phyloP scores from a whole-genome alignment of 2,888 invertebrate species.

The Leuctra nigra region DNA sequence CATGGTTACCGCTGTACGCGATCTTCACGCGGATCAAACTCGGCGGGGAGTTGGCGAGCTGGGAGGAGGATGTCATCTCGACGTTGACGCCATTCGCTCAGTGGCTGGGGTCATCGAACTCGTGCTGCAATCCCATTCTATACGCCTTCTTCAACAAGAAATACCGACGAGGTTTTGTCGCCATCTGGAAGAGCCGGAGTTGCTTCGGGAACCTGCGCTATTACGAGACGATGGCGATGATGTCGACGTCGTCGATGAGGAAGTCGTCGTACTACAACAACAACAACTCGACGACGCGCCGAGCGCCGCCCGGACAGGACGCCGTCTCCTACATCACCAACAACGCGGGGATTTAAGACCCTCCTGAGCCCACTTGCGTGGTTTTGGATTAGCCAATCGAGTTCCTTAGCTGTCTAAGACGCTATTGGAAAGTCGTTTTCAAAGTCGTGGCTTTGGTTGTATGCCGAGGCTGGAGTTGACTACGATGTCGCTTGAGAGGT shows the following conservation, averaged over 20 bases:
- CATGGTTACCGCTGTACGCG: conserved; percentile 88
- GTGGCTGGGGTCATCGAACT: conserved; percentile 90
- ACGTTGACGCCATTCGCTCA: conserved; percentile 83
- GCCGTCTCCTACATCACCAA: conserved; percentile 60
- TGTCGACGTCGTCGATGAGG: conserved; percentile 70
- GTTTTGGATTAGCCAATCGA: conserved; percentile 8
- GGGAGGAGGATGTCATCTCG: conserved; percentile 73
- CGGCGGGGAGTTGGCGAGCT: conserved; percentile 63
- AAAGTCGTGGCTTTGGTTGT: not conserved
- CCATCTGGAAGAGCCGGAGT: conserved; percentile 76
- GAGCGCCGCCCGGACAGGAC: conserved; percentile 38
- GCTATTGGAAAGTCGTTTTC: not conserved
- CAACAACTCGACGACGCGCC: conserved; percentile 48
- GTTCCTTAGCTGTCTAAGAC: not conserved
- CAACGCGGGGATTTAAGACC: conserved; percentile 29
- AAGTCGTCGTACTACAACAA: conserved; percentile 76
- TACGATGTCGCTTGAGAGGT: not conserved
- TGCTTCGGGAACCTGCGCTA: conserved; percentile 81
- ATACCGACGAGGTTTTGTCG: conserved; percentile 82
- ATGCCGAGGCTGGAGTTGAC: not conserved
- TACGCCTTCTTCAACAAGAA: conserved; percentile 95
- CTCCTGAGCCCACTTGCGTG: conserved; percentile 4
- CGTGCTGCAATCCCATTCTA: conserved; percentile 90
- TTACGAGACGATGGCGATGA: conserved; percentile 79
- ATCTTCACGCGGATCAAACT: conserved; percentile 84